Base-by-base conservation (phyloP, 2,113 vertebrate species). In the Sisor rabdophorus region DNA sequence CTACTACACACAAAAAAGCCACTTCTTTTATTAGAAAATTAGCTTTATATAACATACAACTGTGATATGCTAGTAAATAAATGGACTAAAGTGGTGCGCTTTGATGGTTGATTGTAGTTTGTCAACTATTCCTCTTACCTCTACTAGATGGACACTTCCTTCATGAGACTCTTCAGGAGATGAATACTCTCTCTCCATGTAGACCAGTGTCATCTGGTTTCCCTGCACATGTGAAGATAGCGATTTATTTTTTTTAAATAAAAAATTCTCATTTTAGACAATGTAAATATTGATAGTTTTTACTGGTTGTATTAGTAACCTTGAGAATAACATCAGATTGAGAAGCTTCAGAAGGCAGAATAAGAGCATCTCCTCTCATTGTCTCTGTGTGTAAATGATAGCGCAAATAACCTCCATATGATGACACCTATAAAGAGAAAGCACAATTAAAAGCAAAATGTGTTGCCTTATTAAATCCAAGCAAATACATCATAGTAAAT, bases 201-300 rank as follows among this genome's bases (percentile, higher is more conserved):
- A 98, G 77, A 93, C 92, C 84, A 99, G 87, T 16, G 91, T 97
- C 96, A 99, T 98, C 85, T 98, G 95, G 86, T 97, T 99, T 1
- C 97, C 96, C 97, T 99, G 87, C 19, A 81, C 12, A 76, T 54
- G 76, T 55, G 3, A 59, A 8, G 16, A 22, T 54, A 22, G 26
- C n/a, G n/a, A n/a, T n/a, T n/a, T n/a, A n/a, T n/a, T n/a, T n/a
- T n/a, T n/a, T n/a, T n/a, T n/a, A n/a, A n/a, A n/a, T n/a, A n/a
- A n/a, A 19, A 1, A 13, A 12, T 61, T 17, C n/a, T 2, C 15
- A 16, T 40, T 22, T 16, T 44, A 22, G 2, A 12, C 47, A 22
- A 5, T 53, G 26, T 53, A 30, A 36, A 44, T n/a, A 11, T 54
- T 4, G 22, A 24, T n/a, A n/a, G 19, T 22, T 40, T 55, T 10